These are phyloP conservation scores for Hemiprocne comata DNA, from an alignment of 2,113 vertebrate genomes.

Conservation along the genomic window DNA sequence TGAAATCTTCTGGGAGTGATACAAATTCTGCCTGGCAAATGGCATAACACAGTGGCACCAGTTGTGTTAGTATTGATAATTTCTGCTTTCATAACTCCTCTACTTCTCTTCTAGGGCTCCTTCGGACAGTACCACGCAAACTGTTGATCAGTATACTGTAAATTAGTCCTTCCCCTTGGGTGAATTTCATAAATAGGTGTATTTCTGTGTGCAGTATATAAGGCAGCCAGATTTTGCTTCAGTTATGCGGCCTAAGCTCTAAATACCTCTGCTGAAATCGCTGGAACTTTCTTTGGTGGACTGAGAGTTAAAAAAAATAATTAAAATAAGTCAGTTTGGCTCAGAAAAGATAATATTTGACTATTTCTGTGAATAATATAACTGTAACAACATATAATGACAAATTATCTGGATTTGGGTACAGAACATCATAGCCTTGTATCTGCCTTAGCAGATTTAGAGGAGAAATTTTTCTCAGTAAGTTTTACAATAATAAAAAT, in stretches of 20 bases:
- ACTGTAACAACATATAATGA: neutral
- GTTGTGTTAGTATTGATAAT: conserved; percentile 28
- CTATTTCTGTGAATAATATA: neutral
- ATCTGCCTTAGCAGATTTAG: neutral
- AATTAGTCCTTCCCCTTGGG: neutral
- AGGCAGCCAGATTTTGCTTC: neutral
- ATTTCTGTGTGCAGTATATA: neutral
- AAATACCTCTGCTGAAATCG: neutral
- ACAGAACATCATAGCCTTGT: neutral
- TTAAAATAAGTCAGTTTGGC: neutral
- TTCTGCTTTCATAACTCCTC: conserved; percentile 14
- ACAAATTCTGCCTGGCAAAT: neutral
- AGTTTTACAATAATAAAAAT: conserved; percentile 16
- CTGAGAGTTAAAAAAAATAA: neutral
- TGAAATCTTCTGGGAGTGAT: neutral
- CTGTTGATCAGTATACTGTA: neutral
- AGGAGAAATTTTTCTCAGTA: neutral
- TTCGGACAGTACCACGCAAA: neutral
- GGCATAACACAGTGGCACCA: neutral
- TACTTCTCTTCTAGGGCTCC: neutral
- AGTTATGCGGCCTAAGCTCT: neutral
- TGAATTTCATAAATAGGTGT: conserved; percentile 5
- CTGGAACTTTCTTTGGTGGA: neutral
- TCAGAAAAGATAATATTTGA: neutral
- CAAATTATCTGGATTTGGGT: neutral